phyloP scores from a whole-genome alignment of 2,888 invertebrate genomes.

The Unio delphinus region DNA sequence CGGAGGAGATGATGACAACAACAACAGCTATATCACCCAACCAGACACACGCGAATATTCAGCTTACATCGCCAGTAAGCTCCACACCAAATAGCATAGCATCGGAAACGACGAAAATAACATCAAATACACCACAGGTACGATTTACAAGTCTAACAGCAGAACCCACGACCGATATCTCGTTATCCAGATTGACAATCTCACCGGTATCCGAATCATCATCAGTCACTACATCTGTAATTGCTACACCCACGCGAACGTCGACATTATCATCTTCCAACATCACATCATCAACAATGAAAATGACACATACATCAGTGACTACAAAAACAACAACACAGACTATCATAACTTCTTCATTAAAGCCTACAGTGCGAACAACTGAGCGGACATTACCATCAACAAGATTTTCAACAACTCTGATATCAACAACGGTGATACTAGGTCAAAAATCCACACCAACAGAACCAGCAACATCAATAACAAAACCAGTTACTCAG shows the following conservation, averaged over 20 bases:
- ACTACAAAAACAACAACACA: background rate
- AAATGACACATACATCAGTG: background rate
- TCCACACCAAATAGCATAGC: too few relatives aligned
- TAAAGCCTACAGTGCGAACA: too few relatives aligned
- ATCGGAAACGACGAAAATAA: too few relatives aligned
- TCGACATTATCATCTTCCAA: conserved; percentile 1
- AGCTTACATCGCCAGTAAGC: too few relatives aligned
- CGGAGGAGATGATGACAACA: too few relatives aligned
- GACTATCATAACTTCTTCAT: background rate
- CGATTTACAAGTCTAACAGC: background rate
- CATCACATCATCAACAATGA: background rate
- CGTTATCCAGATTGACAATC: background rate
- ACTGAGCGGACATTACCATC: background rate
- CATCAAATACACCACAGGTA: too few relatives aligned
- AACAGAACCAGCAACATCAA: too few relatives aligned
- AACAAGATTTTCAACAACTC: conserved; percentile 1
- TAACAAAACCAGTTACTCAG: too few relatives aligned
- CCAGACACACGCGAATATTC: too few relatives aligned
- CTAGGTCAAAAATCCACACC: background rate
- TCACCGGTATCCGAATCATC: conserved; percentile 7
- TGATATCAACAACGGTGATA: conserved; percentile 7
- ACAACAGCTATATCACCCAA: too few relatives aligned
- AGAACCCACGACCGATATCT: background rate
- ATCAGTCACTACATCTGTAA: conserved; percentile 5
- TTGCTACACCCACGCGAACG: conserved; percentile 5